Percentiles rank a stretch among this genome's conserved stretches.
phyloP scores from a whole-genome alignment of 1,140 invertebrate genomes.

The Scaptomyza pallida region DNA sequence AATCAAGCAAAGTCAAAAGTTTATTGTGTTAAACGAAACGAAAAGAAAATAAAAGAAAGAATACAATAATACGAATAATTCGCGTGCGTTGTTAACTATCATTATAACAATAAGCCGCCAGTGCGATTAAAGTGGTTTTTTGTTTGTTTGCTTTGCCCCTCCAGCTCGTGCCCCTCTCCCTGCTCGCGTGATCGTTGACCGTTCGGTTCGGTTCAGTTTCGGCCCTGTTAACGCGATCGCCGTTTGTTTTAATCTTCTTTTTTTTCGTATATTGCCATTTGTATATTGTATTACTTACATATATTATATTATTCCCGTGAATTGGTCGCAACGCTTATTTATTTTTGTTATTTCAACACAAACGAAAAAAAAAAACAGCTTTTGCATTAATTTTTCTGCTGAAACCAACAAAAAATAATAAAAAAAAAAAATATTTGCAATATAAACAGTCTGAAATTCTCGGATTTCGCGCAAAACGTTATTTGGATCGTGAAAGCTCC shows the following conservation, averaged over 20 bases:
- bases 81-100: constrained; percentile 44
- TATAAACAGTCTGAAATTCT: constrained; percentile 27
- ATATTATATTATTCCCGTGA: constrained; percentile 42
- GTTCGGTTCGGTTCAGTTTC: constrained; percentile 12
- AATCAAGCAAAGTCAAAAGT: constrained; percentile 26
- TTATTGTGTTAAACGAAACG: constrained; percentile 16
- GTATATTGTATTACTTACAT: constrained; percentile 51
- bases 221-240: constrained; percentile 47
- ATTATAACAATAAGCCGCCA: constrained; percentile 4
- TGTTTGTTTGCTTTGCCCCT: constrained; percentile 2
- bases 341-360: constrained; percentile 36
- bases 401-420: constrained; percentile 15
- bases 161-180: background rate
- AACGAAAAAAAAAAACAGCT: constrained; percentile 25
- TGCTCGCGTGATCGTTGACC: constrained; percentile 1
- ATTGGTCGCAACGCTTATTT: constrained; percentile 40
- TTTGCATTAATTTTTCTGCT: constrained; percentile 31
- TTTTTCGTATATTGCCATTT: constrained; percentile 18
- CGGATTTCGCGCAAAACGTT: constrained; percentile 18
- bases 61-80: constrained; percentile 20
- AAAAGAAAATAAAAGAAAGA: constrained; percentile 6
- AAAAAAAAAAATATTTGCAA: constrained; percentile 33
- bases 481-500: constrained; percentile 16
- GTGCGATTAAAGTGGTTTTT: constrained; percentile 33
- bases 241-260: constrained; percentile 11